phyloP scores from a whole-genome alignment of 1,140 invertebrate genomes.

The Camponotus floridanus region DNA sequence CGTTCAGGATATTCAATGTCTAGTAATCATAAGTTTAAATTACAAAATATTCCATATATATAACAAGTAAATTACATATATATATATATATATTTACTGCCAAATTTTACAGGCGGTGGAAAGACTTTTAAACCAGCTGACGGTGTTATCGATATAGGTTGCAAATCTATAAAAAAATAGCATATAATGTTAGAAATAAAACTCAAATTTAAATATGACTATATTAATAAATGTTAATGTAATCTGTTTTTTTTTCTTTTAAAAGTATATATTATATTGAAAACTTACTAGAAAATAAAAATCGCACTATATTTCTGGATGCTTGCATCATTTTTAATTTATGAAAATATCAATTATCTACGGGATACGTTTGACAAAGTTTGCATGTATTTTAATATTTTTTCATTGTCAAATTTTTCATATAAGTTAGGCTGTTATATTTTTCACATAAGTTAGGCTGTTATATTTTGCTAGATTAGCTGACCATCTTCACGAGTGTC shows the following conservation, averaged over 20 bases:
- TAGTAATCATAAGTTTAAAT: slow-evolving; percentile 77
- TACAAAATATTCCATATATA: not conserved
- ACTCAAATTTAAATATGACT: not conserved
- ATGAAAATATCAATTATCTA: not conserved
- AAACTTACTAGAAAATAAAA: slow-evolving; percentile 67
- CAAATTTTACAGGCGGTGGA: slow-evolving; percentile 87
- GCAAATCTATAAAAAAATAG: slow-evolving; percentile 1
- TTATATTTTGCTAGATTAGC: too few species aligned
- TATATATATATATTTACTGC: slow-evolving; percentile 84
- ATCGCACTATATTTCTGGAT: not conserved
- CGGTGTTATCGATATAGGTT: slow-evolving; percentile 67
- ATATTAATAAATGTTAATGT: not conserved
- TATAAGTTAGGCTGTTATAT: too few species aligned
- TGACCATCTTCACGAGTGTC: too few species aligned
- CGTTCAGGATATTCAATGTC: slow-evolving; percentile 92
- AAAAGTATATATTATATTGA: not conserved
- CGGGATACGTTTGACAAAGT: not conserved
- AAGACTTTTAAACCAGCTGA: slow-evolving; percentile 89
- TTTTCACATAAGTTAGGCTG: too few species aligned
- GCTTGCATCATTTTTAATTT: slow-evolving; percentile 44
- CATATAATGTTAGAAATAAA: slow-evolving; percentile 6
- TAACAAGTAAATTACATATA: not conserved
- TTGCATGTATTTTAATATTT: too few species aligned
- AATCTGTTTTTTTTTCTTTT: too few species aligned
- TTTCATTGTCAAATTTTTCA: too few species aligned